These are phyloP conservation scores for Siphamia tubifer DNA, from an alignment of 2,113 vertebrate genomes.

Conservation along the genomic window DNA sequence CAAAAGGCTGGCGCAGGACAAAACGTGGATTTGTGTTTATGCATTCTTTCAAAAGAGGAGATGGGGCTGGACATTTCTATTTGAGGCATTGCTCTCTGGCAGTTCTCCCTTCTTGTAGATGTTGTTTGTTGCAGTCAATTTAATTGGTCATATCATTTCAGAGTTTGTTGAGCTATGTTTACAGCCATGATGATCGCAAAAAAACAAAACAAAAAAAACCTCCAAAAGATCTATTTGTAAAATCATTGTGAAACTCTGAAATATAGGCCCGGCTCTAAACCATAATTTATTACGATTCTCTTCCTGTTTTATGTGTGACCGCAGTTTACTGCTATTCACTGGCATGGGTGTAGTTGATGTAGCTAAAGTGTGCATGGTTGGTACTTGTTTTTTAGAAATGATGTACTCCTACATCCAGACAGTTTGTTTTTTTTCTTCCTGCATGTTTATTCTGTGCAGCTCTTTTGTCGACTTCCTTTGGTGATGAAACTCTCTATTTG, in stretches of 20 bases:
- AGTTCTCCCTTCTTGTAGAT: slow-evolving; percentile 40
- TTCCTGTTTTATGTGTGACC: slow-evolving; percentile 7
- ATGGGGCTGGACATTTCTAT: slow-evolving; percentile 38
- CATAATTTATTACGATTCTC: slow-evolving; percentile 6
- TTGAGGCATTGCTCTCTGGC: slow-evolving; percentile 48
- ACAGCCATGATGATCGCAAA: background rate
- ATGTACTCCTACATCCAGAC: background rate
- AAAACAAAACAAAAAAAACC: background rate
- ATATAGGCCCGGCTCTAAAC: slow-evolving; percentile 26
- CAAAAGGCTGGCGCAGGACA: slow-evolving; percentile 55
- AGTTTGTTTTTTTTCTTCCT: slow-evolving; percentile 31
- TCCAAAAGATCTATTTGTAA: background rate
- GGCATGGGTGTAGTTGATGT: slow-evolving; percentile 52
- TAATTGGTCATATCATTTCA: slow-evolving; percentile 56
- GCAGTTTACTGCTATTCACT: slow-evolving; percentile 26
- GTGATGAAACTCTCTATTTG: slow-evolving; percentile 28
- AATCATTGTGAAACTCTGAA: slow-evolving; percentile 67
- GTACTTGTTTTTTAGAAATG: slow-evolving; percentile 6
- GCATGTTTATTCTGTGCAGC: slow-evolving; percentile 58
- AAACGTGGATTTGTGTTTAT: slow-evolving; percentile 49
- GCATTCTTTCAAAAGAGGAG: slow-evolving; percentile 47
- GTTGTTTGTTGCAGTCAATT: slow-evolving; percentile 32
- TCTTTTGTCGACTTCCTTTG: slow-evolving; percentile 33
- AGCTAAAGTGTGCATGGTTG: slow-evolving; percentile 55
- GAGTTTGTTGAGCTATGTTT: slow-evolving; percentile 61